Evolutionary conservation across 1,140 invertebrate species (phyloP).

Genomic region (Cydia pomonella): DNA sequence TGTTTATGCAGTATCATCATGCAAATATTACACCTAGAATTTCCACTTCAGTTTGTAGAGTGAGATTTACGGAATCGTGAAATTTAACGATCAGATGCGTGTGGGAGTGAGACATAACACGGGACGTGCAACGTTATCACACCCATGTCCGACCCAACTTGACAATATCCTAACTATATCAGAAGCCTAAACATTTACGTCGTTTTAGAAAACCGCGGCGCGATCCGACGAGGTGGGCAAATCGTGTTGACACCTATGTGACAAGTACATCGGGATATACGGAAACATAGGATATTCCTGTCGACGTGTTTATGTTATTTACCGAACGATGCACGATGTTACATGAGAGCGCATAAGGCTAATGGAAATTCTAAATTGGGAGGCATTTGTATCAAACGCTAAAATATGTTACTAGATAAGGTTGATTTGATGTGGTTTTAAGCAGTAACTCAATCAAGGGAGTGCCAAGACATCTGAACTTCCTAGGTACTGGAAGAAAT

Average conservation of each 20-base stretch:
- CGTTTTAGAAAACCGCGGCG: not conserved
- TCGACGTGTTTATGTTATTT: constrained; percentile 9
- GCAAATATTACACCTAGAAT: constrained; percentile 26
- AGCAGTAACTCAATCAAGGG: not conserved
- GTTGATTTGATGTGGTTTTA: not conserved
- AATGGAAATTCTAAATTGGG: constrained; percentile 10
- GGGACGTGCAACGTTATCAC: constrained; percentile 21
- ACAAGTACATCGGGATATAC: constrained; percentile 25
- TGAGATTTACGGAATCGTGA: constrained; percentile 29
- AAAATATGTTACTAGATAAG: not conserved
- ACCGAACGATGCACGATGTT: constrained; percentile 14
- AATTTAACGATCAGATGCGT: constrained; percentile 31
- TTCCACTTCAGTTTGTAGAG: constrained; percentile 13
- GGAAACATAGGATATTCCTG: constrained; percentile 20
- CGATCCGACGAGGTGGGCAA: constrained; percentile 25
- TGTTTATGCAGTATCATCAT: not conserved
- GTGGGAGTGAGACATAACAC: constrained; percentile 21
- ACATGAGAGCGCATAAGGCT: not conserved
- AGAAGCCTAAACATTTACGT: not conserved
- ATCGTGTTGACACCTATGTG: constrained; percentile 31
- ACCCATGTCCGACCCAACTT: not conserved
- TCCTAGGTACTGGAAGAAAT: not conserved
- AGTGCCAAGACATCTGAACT: not conserved
- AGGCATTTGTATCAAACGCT: not conserved
- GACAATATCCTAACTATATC: not conserved